Conservation (phyloP, 2,888 invertebrate species). For the Cheilosia soror region DNA sequence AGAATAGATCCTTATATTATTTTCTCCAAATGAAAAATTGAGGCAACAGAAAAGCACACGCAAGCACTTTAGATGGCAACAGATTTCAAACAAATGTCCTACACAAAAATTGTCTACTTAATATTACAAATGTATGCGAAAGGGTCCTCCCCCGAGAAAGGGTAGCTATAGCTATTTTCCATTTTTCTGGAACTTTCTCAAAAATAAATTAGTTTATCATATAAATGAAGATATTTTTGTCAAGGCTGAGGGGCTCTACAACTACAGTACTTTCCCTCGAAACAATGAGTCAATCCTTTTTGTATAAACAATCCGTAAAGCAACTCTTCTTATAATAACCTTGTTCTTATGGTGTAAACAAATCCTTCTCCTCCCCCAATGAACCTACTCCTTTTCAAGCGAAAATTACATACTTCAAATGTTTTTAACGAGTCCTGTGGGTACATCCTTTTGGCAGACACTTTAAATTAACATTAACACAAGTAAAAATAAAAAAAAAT, state of each 20-base stretch:
- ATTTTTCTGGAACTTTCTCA: conserved; percentile 15
- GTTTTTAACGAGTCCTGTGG: conserved; percentile 48
- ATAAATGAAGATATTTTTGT: conserved; percentile 42
- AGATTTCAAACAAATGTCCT: conserved; percentile 58
- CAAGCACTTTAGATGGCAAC: conserved; percentile 45
- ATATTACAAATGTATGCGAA: conserved; percentile 26
- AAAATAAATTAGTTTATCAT: conserved; percentile 53
- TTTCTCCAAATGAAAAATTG: not conserved
- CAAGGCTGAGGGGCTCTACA: not conserved
- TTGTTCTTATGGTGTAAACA: not conserved
- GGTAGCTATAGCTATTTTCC: conserved; percentile 31
- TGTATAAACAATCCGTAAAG: not conserved
- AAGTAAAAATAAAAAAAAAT: conserved; percentile 1
- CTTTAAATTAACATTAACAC: conserved; percentile 37
- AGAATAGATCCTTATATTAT: conserved; percentile 39
- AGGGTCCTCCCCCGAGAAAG: conserved; percentile 36
- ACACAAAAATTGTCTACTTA: conserved; percentile 40
- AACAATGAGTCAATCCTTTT: conserved; percentile 18
- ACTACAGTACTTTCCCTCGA: not conserved
- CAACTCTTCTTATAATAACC: conserved; percentile 4
- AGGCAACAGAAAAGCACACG: conserved; percentile 19
- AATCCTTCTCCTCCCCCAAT: not conserved
- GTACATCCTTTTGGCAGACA: conserved; percentile 25
- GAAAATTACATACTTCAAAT: conserved; percentile 38
- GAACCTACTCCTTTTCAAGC: conserved; percentile 1